Conservation (phyloP, 92 coral and sea anemone genomes). For the Zoanthus sociatus region DNA sequence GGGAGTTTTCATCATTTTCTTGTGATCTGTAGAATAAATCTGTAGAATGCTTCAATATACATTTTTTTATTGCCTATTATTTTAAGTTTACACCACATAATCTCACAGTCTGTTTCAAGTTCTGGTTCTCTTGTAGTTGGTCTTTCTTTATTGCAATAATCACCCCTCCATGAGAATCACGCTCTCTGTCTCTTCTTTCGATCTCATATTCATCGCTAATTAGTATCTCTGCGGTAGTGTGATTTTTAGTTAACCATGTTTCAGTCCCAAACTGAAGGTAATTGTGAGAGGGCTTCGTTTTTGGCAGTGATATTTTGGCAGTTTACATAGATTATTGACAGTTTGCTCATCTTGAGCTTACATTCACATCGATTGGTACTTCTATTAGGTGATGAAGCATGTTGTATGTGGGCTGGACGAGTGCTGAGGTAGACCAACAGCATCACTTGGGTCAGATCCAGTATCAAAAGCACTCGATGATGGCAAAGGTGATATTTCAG, state of each 20-base stretch:
- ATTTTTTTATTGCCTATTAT: conserved; percentile 56
- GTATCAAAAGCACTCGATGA: no score
- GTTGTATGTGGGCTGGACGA: not conserved
- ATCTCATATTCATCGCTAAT: conserved; percentile 48
- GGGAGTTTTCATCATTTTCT: conserved; percentile 25
- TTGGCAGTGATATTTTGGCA: conserved; percentile 20
- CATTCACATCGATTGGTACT: not conserved
- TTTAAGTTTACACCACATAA: conserved; percentile 64
- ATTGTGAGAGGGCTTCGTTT: conserved; percentile 21
- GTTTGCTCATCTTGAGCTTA: not conserved
- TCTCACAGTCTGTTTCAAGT: conserved; percentile 65
- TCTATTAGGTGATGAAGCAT: conserved; percentile 8
- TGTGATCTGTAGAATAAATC: conserved; percentile 63
- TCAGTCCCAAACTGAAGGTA: conserved; percentile 45
- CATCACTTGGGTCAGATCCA: no score
- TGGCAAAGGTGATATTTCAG: no score
- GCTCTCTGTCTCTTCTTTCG: conserved; percentile 62
- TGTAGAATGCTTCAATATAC: conserved; percentile 69
- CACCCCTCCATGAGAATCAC: conserved; percentile 64
- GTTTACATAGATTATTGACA: not conserved
- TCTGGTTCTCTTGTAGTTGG: conserved; percentile 50
- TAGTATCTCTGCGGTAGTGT: conserved; percentile 43
- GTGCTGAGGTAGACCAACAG: not conserved
- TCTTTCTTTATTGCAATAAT: conserved; percentile 57
- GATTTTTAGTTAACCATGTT: conserved; percentile 62